Evolutionary conservation across 2,113 vertebrate genomes (phyloP), one percentile per base, ranked within the genome.

Genomic region (Parotia lawesii): DNA sequence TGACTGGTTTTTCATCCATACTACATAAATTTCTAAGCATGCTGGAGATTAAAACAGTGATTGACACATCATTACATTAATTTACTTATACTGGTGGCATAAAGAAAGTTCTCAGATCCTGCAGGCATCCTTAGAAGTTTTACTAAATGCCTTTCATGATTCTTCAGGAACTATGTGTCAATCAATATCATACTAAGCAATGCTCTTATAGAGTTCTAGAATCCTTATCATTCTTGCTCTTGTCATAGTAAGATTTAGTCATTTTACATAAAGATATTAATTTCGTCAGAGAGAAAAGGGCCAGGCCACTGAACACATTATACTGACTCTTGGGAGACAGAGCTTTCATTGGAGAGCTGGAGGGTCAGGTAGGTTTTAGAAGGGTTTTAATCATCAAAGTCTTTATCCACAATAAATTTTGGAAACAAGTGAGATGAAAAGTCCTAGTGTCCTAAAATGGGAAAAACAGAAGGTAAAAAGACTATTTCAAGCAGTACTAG

Each of bases 141-240:
- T 92, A 94, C 91, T 94, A 96, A 94, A 91, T 88, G 27, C 6
- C 74, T 75, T 67, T 89, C 8, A 13, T 65, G 69, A 90, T 77
- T 94, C 57, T 82, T 94, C 64, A 81, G n/a, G 91, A 96, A 93
- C 93, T 82, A 88, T 89, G 61, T 85, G 25, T 92, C 80, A 88
- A 7, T 80, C 51, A 50, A 51, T 71, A 37, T 12, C 77, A 15
- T 20, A 45, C 6, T n/a, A 79, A 71, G 44, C 67, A 90, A 82
- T 82, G n/a, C 23, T 75, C 11, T 35, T 91, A n/a, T 2, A 47
- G 40, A 87, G 23, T 42, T 92, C 40, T 80, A 58, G 40, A 92
- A 86, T 73, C 24, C 37, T 77, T 90, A 62, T 79, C 12, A 24
- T 37, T 79, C 44, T 54, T 65, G 6, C 24, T 48, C 2, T 89